Evolutionary conservation across 2,888 invertebrate species (phyloP).

Genomic region (Melitaea athalia): DNA sequence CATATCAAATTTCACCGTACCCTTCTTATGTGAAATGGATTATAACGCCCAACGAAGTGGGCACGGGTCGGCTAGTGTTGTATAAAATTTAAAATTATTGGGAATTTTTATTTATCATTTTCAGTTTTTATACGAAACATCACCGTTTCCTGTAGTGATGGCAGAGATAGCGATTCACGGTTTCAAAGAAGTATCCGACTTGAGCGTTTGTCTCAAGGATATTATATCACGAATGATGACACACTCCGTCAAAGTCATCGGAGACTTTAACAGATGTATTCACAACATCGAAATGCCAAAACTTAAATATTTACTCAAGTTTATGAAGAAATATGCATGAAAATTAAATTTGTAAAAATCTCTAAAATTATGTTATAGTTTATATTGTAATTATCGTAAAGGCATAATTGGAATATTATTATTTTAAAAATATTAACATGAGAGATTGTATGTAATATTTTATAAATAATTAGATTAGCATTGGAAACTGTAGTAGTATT

Average conservation of each 20-base stretch:
- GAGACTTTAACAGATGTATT: constrained; percentile 77
- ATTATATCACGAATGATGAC: constrained; percentile 79
- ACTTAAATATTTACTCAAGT: constrained; percentile 74
- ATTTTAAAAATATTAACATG: no score
- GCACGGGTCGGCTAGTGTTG: no score
- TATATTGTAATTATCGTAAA: neutral
- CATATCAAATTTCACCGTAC: no score
- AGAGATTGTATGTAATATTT: no score
- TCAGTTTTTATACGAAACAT: constrained; percentile 77
- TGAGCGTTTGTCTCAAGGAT: constrained; percentile 75
- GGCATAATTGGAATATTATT: neutral
- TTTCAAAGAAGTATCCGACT: constrained; percentile 76
- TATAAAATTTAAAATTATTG: no score
- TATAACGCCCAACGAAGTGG: no score
- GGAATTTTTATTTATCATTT: constrained; percentile 47
- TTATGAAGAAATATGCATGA: constrained; percentile 78
- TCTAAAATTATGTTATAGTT: neutral
- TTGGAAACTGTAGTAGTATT: no score
- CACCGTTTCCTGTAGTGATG: constrained; percentile 78
- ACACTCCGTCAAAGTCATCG: constrained; percentile 76
- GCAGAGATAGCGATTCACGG: constrained; percentile 77
- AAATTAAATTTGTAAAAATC: neutral
- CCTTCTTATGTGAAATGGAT: no score
- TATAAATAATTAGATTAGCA: no score
- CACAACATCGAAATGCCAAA: constrained; percentile 79